Conservation (phyloP, 2,888 invertebrate genomes). For the Eupithecia subfuscata region DNA sequence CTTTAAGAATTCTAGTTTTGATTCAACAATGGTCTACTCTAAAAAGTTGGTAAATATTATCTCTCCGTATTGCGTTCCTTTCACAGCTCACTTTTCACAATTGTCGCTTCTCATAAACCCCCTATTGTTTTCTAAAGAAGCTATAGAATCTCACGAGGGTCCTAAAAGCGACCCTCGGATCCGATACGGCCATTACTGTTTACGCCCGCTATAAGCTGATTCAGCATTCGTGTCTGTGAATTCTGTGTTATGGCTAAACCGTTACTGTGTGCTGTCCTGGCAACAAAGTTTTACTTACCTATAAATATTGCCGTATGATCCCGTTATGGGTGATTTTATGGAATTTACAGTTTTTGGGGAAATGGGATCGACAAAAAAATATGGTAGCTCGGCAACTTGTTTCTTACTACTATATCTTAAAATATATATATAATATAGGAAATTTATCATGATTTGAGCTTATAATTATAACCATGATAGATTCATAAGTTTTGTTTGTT, state of each 20-base stretch:
- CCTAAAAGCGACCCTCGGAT: conserved; percentile 42
- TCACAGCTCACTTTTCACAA: conserved; percentile 11
- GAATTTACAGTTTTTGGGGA: conserved; percentile 14
- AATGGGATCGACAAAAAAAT: background rate
- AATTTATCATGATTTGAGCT: too few species aligned
- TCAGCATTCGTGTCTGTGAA: conserved; percentile 54
- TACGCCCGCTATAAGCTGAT: conserved; percentile 58
- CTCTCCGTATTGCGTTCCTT: background rate
- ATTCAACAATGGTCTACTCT: background rate
- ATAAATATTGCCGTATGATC: conserved; percentile 14
- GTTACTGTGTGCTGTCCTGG: conserved; percentile 32
- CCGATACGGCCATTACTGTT: conserved; percentile 55
- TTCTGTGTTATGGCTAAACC: conserved; percentile 34
- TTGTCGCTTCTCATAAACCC: conserved; percentile 11
- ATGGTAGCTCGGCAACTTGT: background rate
- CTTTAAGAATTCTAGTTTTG: background rate
- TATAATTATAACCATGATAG: too few species aligned
- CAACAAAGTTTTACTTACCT: conserved; percentile 17
- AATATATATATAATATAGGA: too few species aligned
- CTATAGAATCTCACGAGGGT: conserved; percentile 32
- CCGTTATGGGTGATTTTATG: conserved; percentile 16
- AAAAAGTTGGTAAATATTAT: background rate
- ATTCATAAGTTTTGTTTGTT: too few species aligned
- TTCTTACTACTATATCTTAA: background rate
- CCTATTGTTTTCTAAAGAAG: conserved; percentile 19